Evolutionary conservation across 2,888 invertebrate genomes (phyloP), one percentile per base, ranked within the genome.

Genomic region (Lasioglossum oenotherae): DNA sequence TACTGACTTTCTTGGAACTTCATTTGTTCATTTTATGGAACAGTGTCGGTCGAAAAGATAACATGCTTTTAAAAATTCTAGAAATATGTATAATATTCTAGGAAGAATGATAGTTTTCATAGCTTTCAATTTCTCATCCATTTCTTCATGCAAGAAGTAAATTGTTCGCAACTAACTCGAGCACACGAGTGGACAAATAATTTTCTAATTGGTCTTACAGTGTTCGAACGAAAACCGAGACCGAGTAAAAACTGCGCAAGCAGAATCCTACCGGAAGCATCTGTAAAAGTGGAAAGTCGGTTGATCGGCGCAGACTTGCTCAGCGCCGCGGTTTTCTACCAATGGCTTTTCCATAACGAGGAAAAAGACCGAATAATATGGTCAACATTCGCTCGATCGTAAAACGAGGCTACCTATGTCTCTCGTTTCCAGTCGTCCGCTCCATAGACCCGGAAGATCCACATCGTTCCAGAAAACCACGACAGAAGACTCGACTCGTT

Each of bases 371-470:
- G 77, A 31, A 74, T 53, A 80, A 82, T 82, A 73, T 49, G 80
- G 57, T 71, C 78, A 74, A 76, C 84, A 73, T 74, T 87, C 72
- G 80, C 82, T 31, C 69, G 64, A 80, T 86, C 85, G 89, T 78
- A 74, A 74, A 74, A 53, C 74, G 74, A 35, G 49, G 74, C 81
- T 84, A 73, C 72, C 79, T 64, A 23, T 60, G 16, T 71, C 71
- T 35, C n/a, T 8, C 80, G 57, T 79, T 74, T 75, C 78, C 72
- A 23, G 57, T 23, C 27, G n/a, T 23, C 44, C 44, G 69, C 64
- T 35, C 44, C 12, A 57, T 31, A 67, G 8, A 79, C 81, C 80
- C 85, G 87, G 83, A 84, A 89, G 82, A 89, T 80, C 74, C 80
- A 81, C 46, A 19, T 23, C 44, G 44, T 3, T 27, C 19, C 31